Percentiles rank a stretch among this genome's conserved stretches.
Evolutionary conservation across 2,113 vertebrate genomes (phyloP).

Genomic region (Corythaeola cristata): DNA sequence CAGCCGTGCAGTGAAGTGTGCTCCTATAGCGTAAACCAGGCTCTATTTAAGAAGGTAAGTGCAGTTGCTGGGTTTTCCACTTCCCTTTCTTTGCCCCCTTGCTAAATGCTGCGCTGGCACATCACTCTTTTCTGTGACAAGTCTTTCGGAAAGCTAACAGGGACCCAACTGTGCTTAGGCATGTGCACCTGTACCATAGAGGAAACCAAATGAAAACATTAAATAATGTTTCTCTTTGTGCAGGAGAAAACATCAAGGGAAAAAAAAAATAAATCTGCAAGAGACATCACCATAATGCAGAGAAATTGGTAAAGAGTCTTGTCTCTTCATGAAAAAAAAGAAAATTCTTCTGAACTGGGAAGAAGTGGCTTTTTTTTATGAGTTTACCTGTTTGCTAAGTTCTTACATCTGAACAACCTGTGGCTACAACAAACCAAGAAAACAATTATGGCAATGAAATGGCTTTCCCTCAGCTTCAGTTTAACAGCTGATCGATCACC

Average conservation of each 20-base stretch:
- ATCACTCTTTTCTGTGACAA: neutral
- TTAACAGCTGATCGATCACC: neutral
- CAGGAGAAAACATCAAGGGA: neutral
- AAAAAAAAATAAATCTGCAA: neutral
- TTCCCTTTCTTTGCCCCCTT: neutral
- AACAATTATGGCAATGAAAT: neutral
- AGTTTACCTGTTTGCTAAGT: neutral
- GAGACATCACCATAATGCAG: neutral
- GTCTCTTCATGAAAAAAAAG: neutral
- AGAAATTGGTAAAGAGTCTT: neutral
- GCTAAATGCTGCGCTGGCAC: neutral
- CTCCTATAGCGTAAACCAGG: neutral
- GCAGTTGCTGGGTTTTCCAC: neutral
- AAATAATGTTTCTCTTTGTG: neutral
- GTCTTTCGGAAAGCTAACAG: neutral
- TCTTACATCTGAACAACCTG: neutral
- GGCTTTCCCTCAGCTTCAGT: neutral
- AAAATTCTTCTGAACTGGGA: neutral
- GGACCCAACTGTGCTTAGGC: neutral
- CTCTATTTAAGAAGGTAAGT: neutral
- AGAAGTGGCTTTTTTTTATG: neutral
- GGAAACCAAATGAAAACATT: slow-evolving; percentile 2
- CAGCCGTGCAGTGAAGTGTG: neutral
- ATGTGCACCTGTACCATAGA: neutral
- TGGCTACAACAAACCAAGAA: neutral